phyloP scores from a whole-genome alignment of 2,113 vertebrate genomes.

The Triplophysa rosa region DNA sequence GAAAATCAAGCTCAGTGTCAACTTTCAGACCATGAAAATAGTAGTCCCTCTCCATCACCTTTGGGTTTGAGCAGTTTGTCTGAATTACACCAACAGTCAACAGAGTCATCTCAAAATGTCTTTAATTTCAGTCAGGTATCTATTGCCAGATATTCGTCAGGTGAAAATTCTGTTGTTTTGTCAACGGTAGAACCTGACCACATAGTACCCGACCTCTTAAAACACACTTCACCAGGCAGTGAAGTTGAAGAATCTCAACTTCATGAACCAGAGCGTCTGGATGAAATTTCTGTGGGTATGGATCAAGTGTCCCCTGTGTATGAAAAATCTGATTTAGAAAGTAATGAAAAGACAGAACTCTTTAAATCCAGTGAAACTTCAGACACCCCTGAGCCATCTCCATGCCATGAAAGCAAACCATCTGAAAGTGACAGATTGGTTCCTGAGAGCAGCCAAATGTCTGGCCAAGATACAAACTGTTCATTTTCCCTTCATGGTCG shows the following conservation, averaged over 20 bases:
- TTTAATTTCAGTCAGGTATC: slow-evolving; percentile 52
- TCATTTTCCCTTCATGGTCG: slow-evolving; percentile 31
- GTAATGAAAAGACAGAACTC: slow-evolving; percentile 36
- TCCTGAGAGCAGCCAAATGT: slow-evolving; percentile 20
- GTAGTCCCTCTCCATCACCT: slow-evolving; percentile 25
- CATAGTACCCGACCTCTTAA: slow-evolving; percentile 40
- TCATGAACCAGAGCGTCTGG: neutral
- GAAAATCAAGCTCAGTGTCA: slow-evolving; percentile 50
- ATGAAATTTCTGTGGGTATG: neutral
- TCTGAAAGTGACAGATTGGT: neutral
- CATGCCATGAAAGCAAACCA: neutral
- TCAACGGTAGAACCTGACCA: slow-evolving; percentile 26
- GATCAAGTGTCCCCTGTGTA: slow-evolving; percentile 46
- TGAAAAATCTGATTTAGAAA: slow-evolving; percentile 55
- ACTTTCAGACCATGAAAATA: slow-evolving; percentile 61
- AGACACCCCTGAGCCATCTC: slow-evolving; percentile 1
- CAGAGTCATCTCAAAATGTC: slow-evolving; percentile 33
- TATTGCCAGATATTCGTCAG: slow-evolving; percentile 41
- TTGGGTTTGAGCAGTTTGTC: neutral
- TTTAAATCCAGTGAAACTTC: neutral
- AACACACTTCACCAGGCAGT: slow-evolving; percentile 39
- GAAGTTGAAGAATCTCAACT: slow-evolving; percentile 36
- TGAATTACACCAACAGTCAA: slow-evolving; percentile 13
- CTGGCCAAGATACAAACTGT: neutral
- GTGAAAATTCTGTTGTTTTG: slow-evolving; percentile 18